Evolutionary conservation across 1,140 invertebrate species (phyloP), one percentile per base, ranked within the genome.

Genomic region (Ptiloglossa arizonensis): DNA sequence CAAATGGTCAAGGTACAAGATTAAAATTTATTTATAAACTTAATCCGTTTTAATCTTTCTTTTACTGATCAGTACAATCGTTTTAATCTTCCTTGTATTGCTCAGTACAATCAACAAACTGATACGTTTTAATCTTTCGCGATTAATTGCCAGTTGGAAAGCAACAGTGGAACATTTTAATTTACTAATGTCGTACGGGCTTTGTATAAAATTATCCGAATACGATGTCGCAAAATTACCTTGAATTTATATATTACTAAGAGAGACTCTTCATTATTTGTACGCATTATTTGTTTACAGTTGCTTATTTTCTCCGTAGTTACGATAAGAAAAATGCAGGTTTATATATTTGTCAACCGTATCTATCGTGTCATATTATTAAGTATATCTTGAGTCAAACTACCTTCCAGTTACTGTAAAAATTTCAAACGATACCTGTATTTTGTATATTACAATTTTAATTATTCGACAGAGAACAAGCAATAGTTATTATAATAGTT

Each of bases 271-370:
- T 22, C 17, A 50, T 35, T 22, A 0, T 35, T 50, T 22, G 50
- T 13, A 67, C 46, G n/a, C 29, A 29, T 35, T 50, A 32, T 32
- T 35, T 32, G 13, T 67, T 0, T 17, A 35, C 15, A 35, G 15
- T 35, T 17, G 2, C n/a, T 38, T 17, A 50, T 50, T n/a, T 24
- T 4, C 24, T 15, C 19, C 1, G 5, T 5, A 70, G 68, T 59
- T 70, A 70, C 57, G 68, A 70, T 70, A 70, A 35, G 2, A 38
- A 46, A 8, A 27, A 17, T 38, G 13, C 38, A 35, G 8, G 22
- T 38, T 38, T 68, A 68, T 68, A 68, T 68, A 68, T 32, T 0
- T 9, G 15, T 38, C n/a, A 5, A 24, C 13, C 13, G 35, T 46
- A 24, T 46, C 4, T 4, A 19, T 6, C 9, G n/a, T 4, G 8